Conservation (phyloP, 2,888 invertebrate genomes). For the Oscheius sp. region DNA sequence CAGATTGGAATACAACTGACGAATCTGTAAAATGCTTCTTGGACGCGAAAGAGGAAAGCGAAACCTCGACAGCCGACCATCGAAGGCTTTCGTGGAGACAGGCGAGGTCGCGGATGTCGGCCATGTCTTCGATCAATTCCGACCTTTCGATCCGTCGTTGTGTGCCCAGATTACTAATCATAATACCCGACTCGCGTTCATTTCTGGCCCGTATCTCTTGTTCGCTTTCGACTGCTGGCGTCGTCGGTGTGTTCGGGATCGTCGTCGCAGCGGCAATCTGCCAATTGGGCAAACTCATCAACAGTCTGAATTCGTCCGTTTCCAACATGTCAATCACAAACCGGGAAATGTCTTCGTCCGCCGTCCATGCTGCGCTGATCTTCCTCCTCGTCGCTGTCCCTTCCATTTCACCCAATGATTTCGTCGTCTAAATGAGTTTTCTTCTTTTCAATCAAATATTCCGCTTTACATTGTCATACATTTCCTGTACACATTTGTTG, state of each 20-base stretch:
- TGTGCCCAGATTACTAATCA: slow-evolving; percentile 85
- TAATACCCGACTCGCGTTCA: slow-evolving; percentile 89
- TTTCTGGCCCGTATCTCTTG: slow-evolving; percentile 83
- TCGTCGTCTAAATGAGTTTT: slow-evolving; percentile 48
- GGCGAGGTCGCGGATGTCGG: slow-evolving; percentile 85
- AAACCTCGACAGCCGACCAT: slow-evolving; percentile 66
- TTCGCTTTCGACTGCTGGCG: slow-evolving; percentile 60
- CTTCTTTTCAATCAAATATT: neutral
- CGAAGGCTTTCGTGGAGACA: slow-evolving; percentile 91
- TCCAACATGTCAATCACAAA: neutral
- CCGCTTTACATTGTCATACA: slow-evolving; percentile 61
- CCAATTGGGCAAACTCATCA: slow-evolving; percentile 86
- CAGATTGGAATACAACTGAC: slow-evolving; percentile 47
- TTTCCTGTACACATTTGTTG: slow-evolving; percentile 57
- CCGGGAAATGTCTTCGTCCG: slow-evolving; percentile 89
- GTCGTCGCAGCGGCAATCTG: slow-evolving; percentile 45
- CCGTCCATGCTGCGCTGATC: slow-evolving; percentile 88
- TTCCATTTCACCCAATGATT: slow-evolving; percentile 41
- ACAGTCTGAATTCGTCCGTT: slow-evolving; percentile 79
- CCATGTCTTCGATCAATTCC: slow-evolving; percentile 88
- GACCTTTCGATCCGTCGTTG: slow-evolving; percentile 57
- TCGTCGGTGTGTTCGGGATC: slow-evolving; percentile 50
- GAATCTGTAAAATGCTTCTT: slow-evolving; percentile 41
- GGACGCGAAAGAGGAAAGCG: neutral
- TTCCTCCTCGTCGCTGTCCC: slow-evolving; percentile 77